Evolutionary conservation across 2,797 vertebrate species (phyloP).

Genomic region (Enteromius anoplus): DNA sequence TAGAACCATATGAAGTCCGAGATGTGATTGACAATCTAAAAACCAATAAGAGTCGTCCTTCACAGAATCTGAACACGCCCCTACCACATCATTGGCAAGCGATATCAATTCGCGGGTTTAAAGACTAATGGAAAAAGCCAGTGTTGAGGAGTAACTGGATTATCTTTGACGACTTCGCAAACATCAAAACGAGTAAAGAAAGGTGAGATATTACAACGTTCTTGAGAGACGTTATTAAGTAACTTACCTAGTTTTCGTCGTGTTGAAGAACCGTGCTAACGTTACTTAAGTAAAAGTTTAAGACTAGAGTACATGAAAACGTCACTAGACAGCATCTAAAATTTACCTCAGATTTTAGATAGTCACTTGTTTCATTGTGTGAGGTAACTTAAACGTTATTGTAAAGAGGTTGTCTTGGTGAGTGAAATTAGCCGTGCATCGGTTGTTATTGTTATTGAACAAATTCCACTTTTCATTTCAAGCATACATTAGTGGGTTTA

Average conservation of each 20-base stretch:
- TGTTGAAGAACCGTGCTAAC: neutral
- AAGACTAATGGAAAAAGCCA: neutral
- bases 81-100: neutral
- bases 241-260: neutral
- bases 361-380: neutral
- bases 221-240: neutral
- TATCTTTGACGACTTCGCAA: neutral
- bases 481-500: neutral
- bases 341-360: neutral
- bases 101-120: neutral
- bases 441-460: neutral
- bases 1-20: neutral
- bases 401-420: neutral
- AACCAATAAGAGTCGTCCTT: neutral
- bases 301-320: neutral
- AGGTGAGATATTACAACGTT: neutral
- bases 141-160: neutral
- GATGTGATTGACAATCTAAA: neutral
- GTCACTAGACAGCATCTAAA: neutral
- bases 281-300: neutral
- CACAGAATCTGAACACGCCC: neutral
- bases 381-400: neutral
- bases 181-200: neutral
- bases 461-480: neutral
- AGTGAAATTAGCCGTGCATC: neutral